Evolutionary conservation across 2,113 vertebrate genomes (phyloP).

Genomic region (Amphiprion percula): DNA sequence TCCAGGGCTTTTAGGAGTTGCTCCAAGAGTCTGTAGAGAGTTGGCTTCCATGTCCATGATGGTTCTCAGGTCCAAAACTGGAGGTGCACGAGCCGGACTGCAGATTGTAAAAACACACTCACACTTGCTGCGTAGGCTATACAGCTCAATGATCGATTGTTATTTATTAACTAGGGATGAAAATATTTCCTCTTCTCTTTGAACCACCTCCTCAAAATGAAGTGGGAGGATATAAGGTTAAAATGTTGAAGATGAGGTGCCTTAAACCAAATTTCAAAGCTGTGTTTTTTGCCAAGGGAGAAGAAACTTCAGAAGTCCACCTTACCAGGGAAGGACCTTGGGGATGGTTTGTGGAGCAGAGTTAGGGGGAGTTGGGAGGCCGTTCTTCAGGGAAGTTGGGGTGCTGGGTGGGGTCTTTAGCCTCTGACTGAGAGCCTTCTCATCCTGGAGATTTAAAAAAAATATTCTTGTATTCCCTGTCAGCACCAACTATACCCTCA

Average conservation of each 20-base stretch:
- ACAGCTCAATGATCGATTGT: conserved; percentile 21
- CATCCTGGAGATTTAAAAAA: conserved; percentile 72
- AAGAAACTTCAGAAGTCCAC: not conserved
- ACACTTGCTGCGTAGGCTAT: conserved; percentile 33
- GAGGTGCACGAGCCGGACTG: conserved; percentile 86
- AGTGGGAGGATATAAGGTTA: conserved; percentile 9
- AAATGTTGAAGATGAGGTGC: not conserved
- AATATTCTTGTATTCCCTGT: not conserved
- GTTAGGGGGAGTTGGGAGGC: conserved; percentile 69
- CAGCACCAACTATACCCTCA: not conserved
- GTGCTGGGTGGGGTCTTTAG: conserved; percentile 78
- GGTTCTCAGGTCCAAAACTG: conserved; percentile 92
- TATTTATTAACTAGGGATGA: not conserved
- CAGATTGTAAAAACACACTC: conserved; percentile 46
- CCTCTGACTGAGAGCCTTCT: conserved; percentile 77
- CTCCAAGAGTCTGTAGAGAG: conserved; percentile 85
- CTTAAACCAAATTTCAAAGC: conserved; percentile 19
- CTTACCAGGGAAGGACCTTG: conserved; percentile 71
- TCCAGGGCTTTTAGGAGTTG: conserved; percentile 87
- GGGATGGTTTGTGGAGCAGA: conserved; percentile 88
- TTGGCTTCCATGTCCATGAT: conserved; percentile 98
- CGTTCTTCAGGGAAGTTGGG: conserved; percentile 82
- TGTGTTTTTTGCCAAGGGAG: not conserved
- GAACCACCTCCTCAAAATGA: conserved; percentile 1
- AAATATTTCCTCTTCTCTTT: not conserved